Conservation (phyloP, 2,797 vertebrate species). For the Scarus forsteni region DNA sequence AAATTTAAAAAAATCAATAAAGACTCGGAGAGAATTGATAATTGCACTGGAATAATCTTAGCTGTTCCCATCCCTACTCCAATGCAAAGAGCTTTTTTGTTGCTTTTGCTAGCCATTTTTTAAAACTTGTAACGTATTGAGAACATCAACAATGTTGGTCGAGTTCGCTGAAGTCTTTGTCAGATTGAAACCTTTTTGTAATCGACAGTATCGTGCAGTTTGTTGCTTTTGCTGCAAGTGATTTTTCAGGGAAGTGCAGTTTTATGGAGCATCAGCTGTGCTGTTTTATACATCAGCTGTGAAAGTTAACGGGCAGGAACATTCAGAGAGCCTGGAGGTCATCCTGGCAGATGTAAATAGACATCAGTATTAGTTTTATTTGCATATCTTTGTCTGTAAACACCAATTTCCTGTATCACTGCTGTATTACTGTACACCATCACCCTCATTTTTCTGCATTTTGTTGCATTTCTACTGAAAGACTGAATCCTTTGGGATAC, state of each 20-base stretch:
- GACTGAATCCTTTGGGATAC: slow-evolving; percentile 11
- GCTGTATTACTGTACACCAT: slow-evolving; percentile 47
- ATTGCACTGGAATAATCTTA: too few relatives aligned
- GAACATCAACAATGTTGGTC: background rate
- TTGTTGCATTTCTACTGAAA: slow-evolving; percentile 53
- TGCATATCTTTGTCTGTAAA: slow-evolving; percentile 37
- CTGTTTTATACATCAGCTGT: slow-evolving; percentile 20
- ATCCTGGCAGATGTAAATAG: slow-evolving; percentile 37
- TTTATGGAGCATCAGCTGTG: slow-evolving; percentile 6
- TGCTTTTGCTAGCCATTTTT: slow-evolving; percentile 28
- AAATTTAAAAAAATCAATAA: too few relatives aligned
- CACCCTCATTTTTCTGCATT: slow-evolving; percentile 18
- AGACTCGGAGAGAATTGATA: too few relatives aligned
- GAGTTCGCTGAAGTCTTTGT: slow-evolving; percentile 15
- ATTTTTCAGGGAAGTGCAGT: slow-evolving; percentile 48
- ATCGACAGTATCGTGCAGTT: background rate
- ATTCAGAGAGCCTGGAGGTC: background rate
- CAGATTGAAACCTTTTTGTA: background rate
- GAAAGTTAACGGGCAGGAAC: background rate
- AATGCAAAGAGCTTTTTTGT: background rate
- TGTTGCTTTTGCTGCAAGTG: slow-evolving; percentile 20
- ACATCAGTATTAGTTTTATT: slow-evolving; percentile 49
- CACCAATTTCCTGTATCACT: slow-evolving; percentile 47
- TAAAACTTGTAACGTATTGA: slow-evolving; percentile 6
- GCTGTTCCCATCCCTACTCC: background rate